phyloP scores from a whole-genome alignment of 2,113 vertebrate species.

The Labeo catla region DNA sequence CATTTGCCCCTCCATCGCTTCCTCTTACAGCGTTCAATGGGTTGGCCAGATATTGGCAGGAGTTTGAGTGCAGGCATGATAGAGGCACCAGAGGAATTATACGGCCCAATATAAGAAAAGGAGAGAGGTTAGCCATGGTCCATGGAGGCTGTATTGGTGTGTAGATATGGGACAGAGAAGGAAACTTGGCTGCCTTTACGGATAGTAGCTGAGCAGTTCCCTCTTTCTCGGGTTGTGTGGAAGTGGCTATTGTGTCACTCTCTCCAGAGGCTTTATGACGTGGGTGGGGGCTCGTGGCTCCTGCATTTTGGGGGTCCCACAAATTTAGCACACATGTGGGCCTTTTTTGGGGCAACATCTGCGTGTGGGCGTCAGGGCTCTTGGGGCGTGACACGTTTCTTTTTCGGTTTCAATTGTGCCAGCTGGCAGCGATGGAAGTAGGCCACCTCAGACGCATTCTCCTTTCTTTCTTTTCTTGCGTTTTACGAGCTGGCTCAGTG shows the following conservation, averaged over 20 bases:
- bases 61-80: conserved; percentile 8
- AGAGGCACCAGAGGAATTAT: conserved; percentile 25
- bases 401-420: conserved; percentile 65
- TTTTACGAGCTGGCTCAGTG: conserved; percentile 45
- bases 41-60: conserved; percentile 23
- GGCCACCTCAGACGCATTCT: conserved; percentile 44
- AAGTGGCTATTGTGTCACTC: conserved; percentile 21
- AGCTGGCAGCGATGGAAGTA: conserved; percentile 77
- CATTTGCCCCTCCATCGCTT: not conserved
- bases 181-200: conserved; percentile 21
- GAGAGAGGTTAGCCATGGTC: conserved; percentile 27
- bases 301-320: not conserved
- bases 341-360: conserved; percentile 26
- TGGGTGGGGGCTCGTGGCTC: not conserved
- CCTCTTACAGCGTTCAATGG: conserved; percentile 12
- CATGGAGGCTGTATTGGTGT: conserved; percentile 25
- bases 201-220: conserved; percentile 27
- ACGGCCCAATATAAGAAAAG: conserved; percentile 24
- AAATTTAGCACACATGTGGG: not conserved
- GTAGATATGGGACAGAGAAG: conserved; percentile 10
- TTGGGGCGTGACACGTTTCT: conserved; percentile 21
- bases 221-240: not conserved
- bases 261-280: conserved; percentile 23
- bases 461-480: conserved; percentile 20
- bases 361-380: conserved; percentile 16